Conservation (phyloP, 2,797 vertebrate genomes). For the Amniataba percoides region DNA sequence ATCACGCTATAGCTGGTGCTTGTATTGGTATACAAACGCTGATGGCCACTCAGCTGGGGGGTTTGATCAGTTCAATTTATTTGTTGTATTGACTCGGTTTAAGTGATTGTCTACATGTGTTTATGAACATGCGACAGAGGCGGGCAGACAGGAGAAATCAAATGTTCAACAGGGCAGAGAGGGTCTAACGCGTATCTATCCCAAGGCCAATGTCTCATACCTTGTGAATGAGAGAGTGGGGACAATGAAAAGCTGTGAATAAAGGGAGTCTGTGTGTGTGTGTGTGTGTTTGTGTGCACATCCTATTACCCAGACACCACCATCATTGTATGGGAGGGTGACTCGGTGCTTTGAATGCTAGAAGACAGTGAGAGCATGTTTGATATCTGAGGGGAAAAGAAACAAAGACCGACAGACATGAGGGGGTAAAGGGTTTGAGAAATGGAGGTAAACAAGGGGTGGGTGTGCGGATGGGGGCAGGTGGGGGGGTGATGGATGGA, state of each 20-base stretch:
- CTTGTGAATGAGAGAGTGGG: slow-evolving; percentile 59
- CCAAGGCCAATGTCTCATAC: slow-evolving; percentile 73
- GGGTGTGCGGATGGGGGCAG: background rate
- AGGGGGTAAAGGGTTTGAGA: slow-evolving; percentile 43
- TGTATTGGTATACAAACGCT: slow-evolving; percentile 56
- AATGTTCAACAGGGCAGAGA: slow-evolving; percentile 58
- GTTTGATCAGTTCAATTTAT: slow-evolving; percentile 59
- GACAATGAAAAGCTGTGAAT: slow-evolving; percentile 72
- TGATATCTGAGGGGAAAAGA: slow-evolving; percentile 62
- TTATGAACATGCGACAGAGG: slow-evolving; percentile 33
- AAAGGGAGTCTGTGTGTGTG: slow-evolving; percentile 61
- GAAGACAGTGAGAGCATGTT: slow-evolving; percentile 59
- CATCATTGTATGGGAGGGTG: slow-evolving; percentile 59
- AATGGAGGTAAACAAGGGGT: slow-evolving; percentile 41
- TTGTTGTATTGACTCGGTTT: slow-evolving; percentile 37
- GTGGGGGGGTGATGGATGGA: slow-evolving; percentile 13
- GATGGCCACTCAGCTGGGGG: slow-evolving; percentile 36
- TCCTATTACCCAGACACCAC: slow-evolving; percentile 71
- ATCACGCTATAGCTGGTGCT: slow-evolving; percentile 62
- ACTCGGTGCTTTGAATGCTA: slow-evolving; percentile 50
- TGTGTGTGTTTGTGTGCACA: slow-evolving; percentile 38
- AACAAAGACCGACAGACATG: slow-evolving; percentile 49
- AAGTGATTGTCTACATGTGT: slow-evolving; percentile 37
- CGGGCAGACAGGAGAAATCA: slow-evolving; percentile 46
- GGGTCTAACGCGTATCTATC: slow-evolving; percentile 52